Conservation (phyloP, 2,797 vertebrate genomes). For the Sternotherus odoratus region DNA sequence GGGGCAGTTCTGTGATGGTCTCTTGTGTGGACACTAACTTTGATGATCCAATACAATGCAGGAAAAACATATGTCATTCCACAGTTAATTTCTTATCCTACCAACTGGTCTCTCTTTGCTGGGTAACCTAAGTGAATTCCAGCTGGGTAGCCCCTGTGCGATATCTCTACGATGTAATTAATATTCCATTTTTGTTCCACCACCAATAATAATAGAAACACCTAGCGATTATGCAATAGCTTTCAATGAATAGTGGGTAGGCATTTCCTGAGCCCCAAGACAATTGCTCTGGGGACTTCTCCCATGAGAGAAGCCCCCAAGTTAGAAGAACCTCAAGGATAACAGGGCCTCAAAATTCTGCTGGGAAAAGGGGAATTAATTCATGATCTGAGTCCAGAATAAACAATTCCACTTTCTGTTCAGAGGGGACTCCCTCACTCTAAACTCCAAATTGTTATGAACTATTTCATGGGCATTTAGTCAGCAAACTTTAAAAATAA, state of each 20-base stretch:
- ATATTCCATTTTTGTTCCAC: neutral
- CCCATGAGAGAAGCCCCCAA: neutral
- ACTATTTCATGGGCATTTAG: constrained; percentile 31
- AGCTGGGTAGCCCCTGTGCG: constrained; percentile 16
- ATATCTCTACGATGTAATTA: constrained; percentile 22
- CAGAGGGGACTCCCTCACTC: neutral
- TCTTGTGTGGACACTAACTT: constrained; percentile 74
- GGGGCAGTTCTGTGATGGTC: constrained; percentile 84
- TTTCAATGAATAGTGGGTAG: neutral
- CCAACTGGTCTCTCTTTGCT: constrained; percentile 7
- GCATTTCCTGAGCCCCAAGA: constrained; percentile 26
- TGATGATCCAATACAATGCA: constrained; percentile 46
- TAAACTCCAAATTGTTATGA: constrained; percentile 39
- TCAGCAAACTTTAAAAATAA: constrained; percentile 31
- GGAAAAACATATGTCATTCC: constrained; percentile 52
- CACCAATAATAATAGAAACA: neutral
- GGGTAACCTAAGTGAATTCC: neutral
- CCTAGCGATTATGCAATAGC: neutral
- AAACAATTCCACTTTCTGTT: neutral
- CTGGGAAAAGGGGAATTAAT: neutral
- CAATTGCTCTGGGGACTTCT: neutral
- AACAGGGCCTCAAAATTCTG: neutral
- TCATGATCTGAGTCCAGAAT: constrained; percentile 21
- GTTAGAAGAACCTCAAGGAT: constrained; percentile 31
- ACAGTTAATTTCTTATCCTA: constrained; percentile 10